phyloP scores from a whole-genome alignment of 2,888 invertebrate species.

The Diogma glabrata region DNA sequence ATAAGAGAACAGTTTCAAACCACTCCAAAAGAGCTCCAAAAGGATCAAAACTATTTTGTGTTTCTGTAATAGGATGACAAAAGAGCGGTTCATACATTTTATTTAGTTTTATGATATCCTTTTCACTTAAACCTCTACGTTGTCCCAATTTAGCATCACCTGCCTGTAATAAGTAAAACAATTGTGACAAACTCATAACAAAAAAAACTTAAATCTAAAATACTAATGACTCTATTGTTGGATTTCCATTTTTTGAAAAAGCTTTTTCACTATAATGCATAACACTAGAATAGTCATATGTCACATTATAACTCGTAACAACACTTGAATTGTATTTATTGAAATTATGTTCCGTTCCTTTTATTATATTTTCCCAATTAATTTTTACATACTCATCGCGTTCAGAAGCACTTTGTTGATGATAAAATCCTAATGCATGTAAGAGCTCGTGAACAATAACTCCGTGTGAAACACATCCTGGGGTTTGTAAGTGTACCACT shows the following conservation, averaged over 20 bases:
- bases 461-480: slow-evolving; percentile 47
- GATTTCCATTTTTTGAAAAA: slow-evolving; percentile 53
- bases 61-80: no score
- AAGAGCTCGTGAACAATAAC: slow-evolving; percentile 67
- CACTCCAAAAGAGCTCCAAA: neutral
- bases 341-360: slow-evolving; percentile 44
- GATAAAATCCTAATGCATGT: slow-evolving; percentile 71
- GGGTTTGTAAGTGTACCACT: slow-evolving; percentile 42
- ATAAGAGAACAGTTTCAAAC: no score
- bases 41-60: neutral
- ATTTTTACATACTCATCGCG: slow-evolving; percentile 65
- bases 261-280: slow-evolving; percentile 61
- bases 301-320: slow-evolving; percentile 52
- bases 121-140: slow-evolving; percentile 40
- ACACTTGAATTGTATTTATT: slow-evolving; percentile 52
- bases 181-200: neutral
- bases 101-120: slow-evolving; percentile 40
- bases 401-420: slow-evolving; percentile 69
- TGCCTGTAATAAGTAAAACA: slow-evolving; percentile 27
- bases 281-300: slow-evolving; percentile 59
- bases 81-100: slow-evolving; percentile 38
- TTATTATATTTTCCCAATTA: slow-evolving; percentile 52
- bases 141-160: slow-evolving; percentile 40
- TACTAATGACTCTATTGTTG: slow-evolving; percentile 51
- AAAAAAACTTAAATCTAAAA: slow-evolving; percentile 10